phyloP scores from a whole-genome alignment of 2,797 vertebrate species.

The Gobio occitaniae region DNA sequence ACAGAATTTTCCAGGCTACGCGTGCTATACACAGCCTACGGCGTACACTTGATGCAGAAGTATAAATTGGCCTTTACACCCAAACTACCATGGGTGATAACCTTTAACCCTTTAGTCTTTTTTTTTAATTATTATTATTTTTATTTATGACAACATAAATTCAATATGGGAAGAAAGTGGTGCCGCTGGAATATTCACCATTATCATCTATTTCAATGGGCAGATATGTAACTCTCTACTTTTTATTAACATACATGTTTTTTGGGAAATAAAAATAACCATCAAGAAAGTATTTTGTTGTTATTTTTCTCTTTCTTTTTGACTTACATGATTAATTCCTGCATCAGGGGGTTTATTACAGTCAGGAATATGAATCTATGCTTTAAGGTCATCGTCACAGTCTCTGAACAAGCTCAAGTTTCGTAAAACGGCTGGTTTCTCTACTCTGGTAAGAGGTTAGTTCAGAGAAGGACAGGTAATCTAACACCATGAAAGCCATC shows the following conservation, averaged over 20 bases:
- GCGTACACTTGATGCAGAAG: too few species aligned
- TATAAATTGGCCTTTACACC: neutral
- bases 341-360: neutral
- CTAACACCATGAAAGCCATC: conserved; percentile 58
- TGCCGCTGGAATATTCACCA: neutral
- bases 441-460: conserved; percentile 37
- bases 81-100: neutral
- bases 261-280: neutral
- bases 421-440: conserved; percentile 47
- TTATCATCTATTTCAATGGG: neutral
- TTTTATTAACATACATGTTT: neutral
- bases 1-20: too few species aligned
- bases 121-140: neutral
- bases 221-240: neutral
- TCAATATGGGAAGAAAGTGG: neutral
- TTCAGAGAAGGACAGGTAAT: conserved; percentile 56
- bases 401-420: conserved; percentile 46
- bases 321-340: neutral
- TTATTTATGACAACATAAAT: neutral
- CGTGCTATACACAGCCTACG: too few species aligned
- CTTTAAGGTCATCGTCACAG: conserved; percentile 6
- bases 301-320: neutral
- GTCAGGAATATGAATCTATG: conserved; percentile 3
- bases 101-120: neutral
- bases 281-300: neutral